A percentile compares a stretch with the other conserved stretches of the same genome.
These are phyloP conservation scores for Xanthorhoe designata DNA, from an alignment of 2,888 invertebrate genomes.

Conservation along the genomic window DNA sequence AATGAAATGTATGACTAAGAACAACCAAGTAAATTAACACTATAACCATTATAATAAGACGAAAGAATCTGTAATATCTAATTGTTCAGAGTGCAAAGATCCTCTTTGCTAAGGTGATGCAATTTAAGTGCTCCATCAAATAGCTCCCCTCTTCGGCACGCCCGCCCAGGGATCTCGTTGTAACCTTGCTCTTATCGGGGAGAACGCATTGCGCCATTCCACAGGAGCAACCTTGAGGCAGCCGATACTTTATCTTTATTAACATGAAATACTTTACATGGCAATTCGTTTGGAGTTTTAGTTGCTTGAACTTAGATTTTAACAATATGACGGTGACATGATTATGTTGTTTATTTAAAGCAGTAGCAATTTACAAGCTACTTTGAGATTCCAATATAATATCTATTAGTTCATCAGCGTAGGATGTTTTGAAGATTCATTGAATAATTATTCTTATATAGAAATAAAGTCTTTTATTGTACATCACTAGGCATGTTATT, in stretches of 20 bases:
- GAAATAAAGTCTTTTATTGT: background rate
- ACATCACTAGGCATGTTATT: background rate
- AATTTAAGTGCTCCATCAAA: constrained; percentile 34
- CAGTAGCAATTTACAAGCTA: background rate
- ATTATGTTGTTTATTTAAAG: background rate
- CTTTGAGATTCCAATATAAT: background rate
- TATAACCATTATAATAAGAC: too few species aligned
- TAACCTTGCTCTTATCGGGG: constrained; percentile 67
- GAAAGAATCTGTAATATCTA: constrained; percentile 6
- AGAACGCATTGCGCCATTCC: constrained; percentile 71
- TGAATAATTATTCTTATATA: background rate
- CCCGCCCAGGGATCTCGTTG: constrained; percentile 49
- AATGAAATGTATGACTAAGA: too few species aligned
- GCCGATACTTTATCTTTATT: constrained; percentile 22
- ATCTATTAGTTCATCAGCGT: background rate
- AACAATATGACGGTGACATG: background rate
- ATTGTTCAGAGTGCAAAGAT: constrained; percentile 17
- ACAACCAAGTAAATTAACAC: too few species aligned
- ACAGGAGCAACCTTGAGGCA: constrained; percentile 54
- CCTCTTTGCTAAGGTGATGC: constrained; percentile 25
- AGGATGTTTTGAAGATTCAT: too few species aligned
- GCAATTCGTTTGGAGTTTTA: constrained; percentile 14
- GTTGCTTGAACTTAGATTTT: constrained; percentile 3
- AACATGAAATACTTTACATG: constrained; percentile 17
- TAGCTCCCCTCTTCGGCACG: constrained; percentile 33